Evolutionary conservation across 2,888 invertebrate species (phyloP).

Genomic region (Eupithecia subumbrata): DNA sequence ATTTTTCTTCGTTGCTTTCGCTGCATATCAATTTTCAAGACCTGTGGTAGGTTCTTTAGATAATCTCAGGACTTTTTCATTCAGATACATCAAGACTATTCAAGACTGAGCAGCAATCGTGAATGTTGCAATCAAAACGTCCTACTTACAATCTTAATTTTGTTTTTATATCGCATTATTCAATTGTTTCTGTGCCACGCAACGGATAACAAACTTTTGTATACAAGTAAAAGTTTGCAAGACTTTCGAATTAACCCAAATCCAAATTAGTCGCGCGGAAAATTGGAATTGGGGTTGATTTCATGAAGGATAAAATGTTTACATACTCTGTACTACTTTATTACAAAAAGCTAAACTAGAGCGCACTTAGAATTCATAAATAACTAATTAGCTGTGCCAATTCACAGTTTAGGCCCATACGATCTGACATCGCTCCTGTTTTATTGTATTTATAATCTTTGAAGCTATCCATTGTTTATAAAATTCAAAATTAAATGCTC

Average conservation of each 20-base stretch:
- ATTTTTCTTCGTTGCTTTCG: neutral
- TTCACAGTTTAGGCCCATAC: neutral
- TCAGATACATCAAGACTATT: neutral
- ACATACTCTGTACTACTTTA: conserved; percentile 20
- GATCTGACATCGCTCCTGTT: neutral
- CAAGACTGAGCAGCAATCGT: neutral
- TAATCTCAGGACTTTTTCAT: neutral
- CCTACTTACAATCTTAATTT: neutral
- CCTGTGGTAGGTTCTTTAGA: neutral
- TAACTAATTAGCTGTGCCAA: conserved; percentile 6
- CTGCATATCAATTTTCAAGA: neutral
- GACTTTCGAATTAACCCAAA: conserved; percentile 24
- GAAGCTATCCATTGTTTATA: neutral
- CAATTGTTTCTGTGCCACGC: conserved; percentile 4
- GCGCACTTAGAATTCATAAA: conserved; percentile 17
- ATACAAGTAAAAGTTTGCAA: neutral
- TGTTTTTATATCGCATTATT: neutral
- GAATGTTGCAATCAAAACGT: neutral
- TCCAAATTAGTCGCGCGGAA: conserved; percentile 23
- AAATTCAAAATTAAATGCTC: neutral
- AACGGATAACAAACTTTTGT: conserved; percentile 7
- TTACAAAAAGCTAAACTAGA: conserved; percentile 23
- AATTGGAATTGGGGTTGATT: conserved; percentile 29
- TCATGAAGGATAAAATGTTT: conserved; percentile 23
- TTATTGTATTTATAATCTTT: conserved; percentile 15